Percentiles rank a stretch among this genome's conserved stretches.
Conservation (phyloP, 2,113 vertebrate genomes). For the Serilophus lunatus region DNA sequence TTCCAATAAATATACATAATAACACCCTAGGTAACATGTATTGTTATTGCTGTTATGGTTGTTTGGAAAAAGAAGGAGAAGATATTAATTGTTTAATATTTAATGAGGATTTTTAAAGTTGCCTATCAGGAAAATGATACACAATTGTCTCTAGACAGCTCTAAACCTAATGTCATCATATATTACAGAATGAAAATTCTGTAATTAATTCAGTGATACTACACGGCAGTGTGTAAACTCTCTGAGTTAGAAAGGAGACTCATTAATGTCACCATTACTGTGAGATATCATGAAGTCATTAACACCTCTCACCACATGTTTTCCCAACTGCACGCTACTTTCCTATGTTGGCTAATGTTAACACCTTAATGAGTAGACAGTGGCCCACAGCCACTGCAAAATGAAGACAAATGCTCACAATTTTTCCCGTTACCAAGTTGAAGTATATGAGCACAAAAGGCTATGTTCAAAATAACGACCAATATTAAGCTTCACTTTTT, state of each 20-base stretch:
- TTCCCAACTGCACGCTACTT: background rate
- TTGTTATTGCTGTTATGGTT: background rate
- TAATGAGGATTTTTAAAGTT: slow-evolving; percentile 49
- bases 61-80: slow-evolving; percentile 8
- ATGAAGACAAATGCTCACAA: background rate
- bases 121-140: slow-evolving; percentile 46
- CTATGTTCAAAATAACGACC: background rate
- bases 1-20: slow-evolving; percentile 29
- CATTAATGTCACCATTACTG: slow-evolving; percentile 31
- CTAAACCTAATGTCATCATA: slow-evolving; percentile 17
- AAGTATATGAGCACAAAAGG: background rate
- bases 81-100: slow-evolving; percentile 5
- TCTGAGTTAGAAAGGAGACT: slow-evolving; percentile 16
- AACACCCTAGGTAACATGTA: background rate
- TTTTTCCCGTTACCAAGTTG: background rate
- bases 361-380: background rate
- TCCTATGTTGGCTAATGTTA: background rate
- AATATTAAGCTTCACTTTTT: background rate
- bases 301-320: slow-evolving; percentile 32
- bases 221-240: background rate
- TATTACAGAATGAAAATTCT: slow-evolving; percentile 1
- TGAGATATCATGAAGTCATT: slow-evolving; percentile 22
- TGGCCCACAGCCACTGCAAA: background rate
- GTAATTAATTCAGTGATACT: slow-evolving; percentile 49
- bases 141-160: slow-evolving; percentile 17